These are phyloP conservation scores for Crotalus helleri DNA, from an alignment of 2,113 vertebrate genomes.

Conservation along the genomic window DNA sequence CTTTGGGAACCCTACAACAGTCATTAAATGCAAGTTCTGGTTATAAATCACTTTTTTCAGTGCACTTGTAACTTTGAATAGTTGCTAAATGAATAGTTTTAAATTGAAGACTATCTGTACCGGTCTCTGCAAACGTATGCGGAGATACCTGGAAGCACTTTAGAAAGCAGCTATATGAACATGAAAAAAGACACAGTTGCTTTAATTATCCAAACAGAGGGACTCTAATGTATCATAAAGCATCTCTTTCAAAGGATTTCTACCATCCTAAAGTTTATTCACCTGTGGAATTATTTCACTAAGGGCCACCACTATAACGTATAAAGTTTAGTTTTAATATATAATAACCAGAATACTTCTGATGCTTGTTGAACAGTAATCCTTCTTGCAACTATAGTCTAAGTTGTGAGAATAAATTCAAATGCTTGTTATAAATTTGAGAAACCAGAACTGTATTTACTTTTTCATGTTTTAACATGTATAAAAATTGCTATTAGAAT, in stretches of 20 bases:
- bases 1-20: neutral
- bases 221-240: neutral
- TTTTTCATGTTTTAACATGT: neutral
- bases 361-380: neutral
- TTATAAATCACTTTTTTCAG: neutral
- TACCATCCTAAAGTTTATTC: neutral
- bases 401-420: neutral
- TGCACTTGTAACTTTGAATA: neutral
- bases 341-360: neutral
- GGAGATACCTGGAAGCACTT: neutral
- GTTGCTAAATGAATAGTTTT: neutral
- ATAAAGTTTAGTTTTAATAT: neutral
- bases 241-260: neutral
- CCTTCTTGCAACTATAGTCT: neutral
- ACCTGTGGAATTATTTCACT: neutral
- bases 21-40: neutral
- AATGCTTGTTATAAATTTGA: neutral
- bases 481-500: neutral
- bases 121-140: neutral
- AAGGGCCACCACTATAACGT: neutral
- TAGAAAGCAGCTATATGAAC: neutral
- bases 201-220: neutral
- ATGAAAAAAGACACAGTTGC: neutral
- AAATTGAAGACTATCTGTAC: neutral
- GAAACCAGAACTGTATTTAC: slow-evolving; percentile 2